Conservation (phyloP, 2,113 vertebrate species). For the Hyperopisus bebe region DNA sequence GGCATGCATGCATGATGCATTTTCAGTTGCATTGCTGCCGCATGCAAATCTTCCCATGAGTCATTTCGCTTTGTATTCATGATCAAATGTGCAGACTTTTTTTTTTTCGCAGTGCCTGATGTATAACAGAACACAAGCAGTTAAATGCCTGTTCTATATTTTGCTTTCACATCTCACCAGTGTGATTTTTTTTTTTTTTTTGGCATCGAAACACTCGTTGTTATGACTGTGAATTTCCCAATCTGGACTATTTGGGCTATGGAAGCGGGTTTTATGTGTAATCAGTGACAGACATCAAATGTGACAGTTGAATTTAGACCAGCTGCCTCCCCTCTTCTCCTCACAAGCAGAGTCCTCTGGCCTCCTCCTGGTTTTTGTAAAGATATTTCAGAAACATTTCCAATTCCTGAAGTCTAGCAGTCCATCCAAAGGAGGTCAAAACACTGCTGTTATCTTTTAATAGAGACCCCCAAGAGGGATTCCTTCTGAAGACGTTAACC, state of each 20-base stretch:
- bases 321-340: conserved; percentile 53
- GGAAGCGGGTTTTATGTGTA: conserved; percentile 44
- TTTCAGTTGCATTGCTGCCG: neutral
- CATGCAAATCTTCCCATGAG: neutral
- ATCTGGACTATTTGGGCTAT: conserved; percentile 9
- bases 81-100: neutral
- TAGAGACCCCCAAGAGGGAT: neutral
- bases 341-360: conserved; percentile 48
- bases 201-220: neutral
- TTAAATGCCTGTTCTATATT: neutral
- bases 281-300: conserved; percentile 64
- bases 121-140: neutral
- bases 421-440: neutral
- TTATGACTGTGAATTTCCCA: conserved; percentile 5
- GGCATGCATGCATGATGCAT: neutral
- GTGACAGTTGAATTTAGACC: conserved; percentile 62
- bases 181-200: neutral
- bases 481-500: neutral
- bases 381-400: conserved; percentile 52
- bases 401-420: conserved; percentile 10
- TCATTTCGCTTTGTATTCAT: neutral
- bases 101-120: neutral
- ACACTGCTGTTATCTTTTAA: neutral
- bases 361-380: conserved; percentile 27
- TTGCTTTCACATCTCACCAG: conserved; percentile 5